phyloP scores from a whole-genome alignment of 2,797 vertebrate genomes.

The Halcyon smyrnensis region DNA sequence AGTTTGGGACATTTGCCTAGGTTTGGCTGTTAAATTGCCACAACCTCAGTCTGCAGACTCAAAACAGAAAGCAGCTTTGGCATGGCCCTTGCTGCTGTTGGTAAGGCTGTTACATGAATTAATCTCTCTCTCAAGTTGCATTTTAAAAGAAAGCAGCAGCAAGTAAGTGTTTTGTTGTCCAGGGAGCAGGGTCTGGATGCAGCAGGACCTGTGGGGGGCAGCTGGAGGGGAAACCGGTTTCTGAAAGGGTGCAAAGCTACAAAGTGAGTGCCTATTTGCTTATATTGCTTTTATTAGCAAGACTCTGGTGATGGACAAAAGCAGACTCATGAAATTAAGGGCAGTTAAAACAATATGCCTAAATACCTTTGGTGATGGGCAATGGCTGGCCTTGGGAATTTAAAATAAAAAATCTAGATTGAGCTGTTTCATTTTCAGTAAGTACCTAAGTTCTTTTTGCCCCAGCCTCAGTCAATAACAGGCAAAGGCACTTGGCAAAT shows the following conservation, averaged over 20 bases:
- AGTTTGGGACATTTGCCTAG: accelerated
- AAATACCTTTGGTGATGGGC: neutral
- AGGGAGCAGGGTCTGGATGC: neutral
- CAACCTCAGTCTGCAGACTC: neutral
- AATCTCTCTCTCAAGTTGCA: neutral
- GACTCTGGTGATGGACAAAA: neutral
- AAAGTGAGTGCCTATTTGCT: accelerated
- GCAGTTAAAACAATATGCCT: neutral
- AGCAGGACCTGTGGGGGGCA: neutral
- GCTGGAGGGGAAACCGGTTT: neutral
- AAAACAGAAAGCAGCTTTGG: neutral
- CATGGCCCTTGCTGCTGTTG: no score
- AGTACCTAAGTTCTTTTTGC: neutral
- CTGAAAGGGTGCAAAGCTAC: neutral
- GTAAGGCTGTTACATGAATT: neutral
- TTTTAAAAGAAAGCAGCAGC: neutral
- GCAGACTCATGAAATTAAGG: accelerated
- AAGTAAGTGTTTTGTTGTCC: neutral
- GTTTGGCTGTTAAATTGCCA: neutral
- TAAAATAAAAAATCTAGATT: neutral
- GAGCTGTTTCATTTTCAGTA: neutral
- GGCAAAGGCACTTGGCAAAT: neutral
- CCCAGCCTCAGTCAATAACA: neutral
- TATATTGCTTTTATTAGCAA: neutral
- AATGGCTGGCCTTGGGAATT: accelerated